These are phyloP conservation scores for Andinoacara biseriatus DNA, from an alignment of 2,113 vertebrate species.

Conservation along the genomic window DNA sequence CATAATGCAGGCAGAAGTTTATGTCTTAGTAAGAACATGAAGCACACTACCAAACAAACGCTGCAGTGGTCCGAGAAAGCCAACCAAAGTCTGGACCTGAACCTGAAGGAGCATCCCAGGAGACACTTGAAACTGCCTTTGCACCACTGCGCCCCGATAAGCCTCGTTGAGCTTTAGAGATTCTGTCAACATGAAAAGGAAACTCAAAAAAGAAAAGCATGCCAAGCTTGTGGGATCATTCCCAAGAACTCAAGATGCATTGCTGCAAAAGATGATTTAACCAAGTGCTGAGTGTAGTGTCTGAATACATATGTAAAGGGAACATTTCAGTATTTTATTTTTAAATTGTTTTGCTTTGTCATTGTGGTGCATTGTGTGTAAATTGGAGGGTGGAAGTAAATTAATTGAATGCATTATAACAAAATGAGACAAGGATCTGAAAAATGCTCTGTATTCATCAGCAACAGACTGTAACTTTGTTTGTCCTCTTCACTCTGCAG, in stretches of 20 bases:
- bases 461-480: constrained; percentile 28
- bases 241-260: background rate
- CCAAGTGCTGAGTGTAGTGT: background rate
- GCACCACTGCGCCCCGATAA: background rate
- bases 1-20: background rate
- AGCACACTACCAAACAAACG: background rate
- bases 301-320: background rate
- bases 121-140: constrained; percentile 1
- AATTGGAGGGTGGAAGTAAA: background rate
- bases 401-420: background rate
- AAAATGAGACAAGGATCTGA: background rate
- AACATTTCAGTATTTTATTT: background rate
- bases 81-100: background rate
- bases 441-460: constrained; percentile 12
- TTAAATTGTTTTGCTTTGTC: background rate
- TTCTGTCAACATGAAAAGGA: constrained; percentile 4
- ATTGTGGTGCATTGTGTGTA: background rate
- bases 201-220: background rate
- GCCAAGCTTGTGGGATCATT: constrained; percentile 1
- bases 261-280: constrained; percentile 3
- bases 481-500: constrained; percentile 70
- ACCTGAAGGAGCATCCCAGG: background rate
- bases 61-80: background rate
- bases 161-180: background rate
- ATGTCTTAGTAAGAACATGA: background rate